Evolutionary conservation across 2,113 vertebrate species (phyloP).

Genomic region (Cyanistes caeruleus): DNA sequence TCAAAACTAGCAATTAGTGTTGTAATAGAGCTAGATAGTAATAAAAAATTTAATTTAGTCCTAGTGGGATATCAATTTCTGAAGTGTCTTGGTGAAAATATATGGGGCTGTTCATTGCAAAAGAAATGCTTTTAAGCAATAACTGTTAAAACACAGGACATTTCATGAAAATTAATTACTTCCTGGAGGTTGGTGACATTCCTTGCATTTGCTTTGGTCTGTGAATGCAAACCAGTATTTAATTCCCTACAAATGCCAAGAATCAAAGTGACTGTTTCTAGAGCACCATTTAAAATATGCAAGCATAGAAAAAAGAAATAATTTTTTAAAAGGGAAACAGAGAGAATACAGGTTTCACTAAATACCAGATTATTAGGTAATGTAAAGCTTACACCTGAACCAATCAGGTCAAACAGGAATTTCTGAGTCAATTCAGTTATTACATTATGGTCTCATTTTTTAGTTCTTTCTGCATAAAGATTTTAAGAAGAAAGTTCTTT

Average conservation of each 20-base stretch:
- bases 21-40: conserved; percentile 44
- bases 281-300: neutral
- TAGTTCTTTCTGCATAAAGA: neutral
- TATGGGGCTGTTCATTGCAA: conserved; percentile 44
- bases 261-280: neutral
- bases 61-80: conserved; percentile 42
- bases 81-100: conserved; percentile 49
- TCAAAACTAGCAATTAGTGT: conserved; percentile 43
- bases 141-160: conserved; percentile 26
- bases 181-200: neutral
- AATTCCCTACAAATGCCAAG: neutral
- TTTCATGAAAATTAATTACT: conserved; percentile 55
- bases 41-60: conserved; percentile 46
- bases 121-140: conserved; percentile 57
- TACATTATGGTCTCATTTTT: neutral
- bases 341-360: neutral
- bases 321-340: neutral
- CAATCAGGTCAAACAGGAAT: neutral
- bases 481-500: neutral
- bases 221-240: neutral
- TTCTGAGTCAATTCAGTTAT: neutral
- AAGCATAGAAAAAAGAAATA: neutral
- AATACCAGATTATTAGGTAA: neutral
- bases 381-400: neutral
- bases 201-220: conserved; percentile 4